phyloP scores from a whole-genome alignment of 1,140 invertebrate genomes.

The Platyura marginata region DNA sequence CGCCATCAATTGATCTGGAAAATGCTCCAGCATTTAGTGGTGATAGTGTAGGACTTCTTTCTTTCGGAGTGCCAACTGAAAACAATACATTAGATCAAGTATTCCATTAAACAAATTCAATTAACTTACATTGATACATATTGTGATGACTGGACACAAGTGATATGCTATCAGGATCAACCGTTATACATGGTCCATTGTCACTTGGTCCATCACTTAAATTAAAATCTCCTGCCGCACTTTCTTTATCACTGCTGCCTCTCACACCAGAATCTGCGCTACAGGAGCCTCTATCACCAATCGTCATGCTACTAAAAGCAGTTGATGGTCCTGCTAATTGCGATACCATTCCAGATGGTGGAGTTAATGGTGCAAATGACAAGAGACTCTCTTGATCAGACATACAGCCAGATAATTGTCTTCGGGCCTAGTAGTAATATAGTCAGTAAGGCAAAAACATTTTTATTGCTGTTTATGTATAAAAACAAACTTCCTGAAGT shows the following conservation, averaged over 20 bases:
- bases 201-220: slow-evolving; percentile 21
- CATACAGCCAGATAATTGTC: slow-evolving; percentile 50
- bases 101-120: too few relatives aligned
- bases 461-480: too few relatives aligned
- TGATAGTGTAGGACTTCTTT: slow-evolving; percentile 62
- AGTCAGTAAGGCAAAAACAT: too few relatives aligned
- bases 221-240: slow-evolving; percentile 34
- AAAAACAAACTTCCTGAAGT: slow-evolving; percentile 45
- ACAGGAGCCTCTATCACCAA: slow-evolving; percentile 63
- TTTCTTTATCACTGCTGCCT: slow-evolving; percentile 62
- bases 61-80: slow-evolving; percentile 58
- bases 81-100: slow-evolving; percentile 9
- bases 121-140: slow-evolving; percentile 57
- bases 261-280: slow-evolving; percentile 67
- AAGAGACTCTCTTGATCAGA: slow-evolving; percentile 53
- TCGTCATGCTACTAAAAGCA: slow-evolving; percentile 28
- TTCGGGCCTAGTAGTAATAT: slow-evolving; percentile 48
- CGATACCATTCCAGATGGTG: slow-evolving; percentile 19
- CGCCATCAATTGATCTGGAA: slow-evolving; percentile 52
- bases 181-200: slow-evolving; percentile 22
- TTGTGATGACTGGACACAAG: slow-evolving; percentile 32
- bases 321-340: slow-evolving; percentile 30
- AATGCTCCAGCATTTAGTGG: slow-evolving; percentile 57
- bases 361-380: slow-evolving; percentile 30
- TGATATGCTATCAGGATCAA: slow-evolving; percentile 23